Percentiles rank a stretch among this genome's conserved stretches.
Evolutionary conservation across 2,797 vertebrate genomes (phyloP).

Genomic region (Salarias fasciatus): DNA sequence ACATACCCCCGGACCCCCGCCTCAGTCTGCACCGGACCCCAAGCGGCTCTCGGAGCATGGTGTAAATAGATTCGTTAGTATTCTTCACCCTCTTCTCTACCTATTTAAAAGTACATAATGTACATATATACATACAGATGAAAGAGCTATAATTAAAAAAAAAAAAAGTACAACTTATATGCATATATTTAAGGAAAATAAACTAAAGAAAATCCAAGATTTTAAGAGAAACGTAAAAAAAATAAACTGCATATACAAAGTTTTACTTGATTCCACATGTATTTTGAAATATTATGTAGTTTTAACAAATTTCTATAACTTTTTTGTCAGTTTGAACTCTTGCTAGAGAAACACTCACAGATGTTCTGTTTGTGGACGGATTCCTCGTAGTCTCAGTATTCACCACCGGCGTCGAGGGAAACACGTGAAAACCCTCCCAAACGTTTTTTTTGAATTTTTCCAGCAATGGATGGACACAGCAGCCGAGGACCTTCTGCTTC

Average conservation of each 20-base stretch:
- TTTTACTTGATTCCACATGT: slow-evolving; percentile 79
- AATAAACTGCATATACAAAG: slow-evolving; percentile 66
- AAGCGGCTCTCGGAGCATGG: slow-evolving; percentile 93
- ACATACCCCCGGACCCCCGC: slow-evolving; percentile 91
- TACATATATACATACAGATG: slow-evolving; percentile 82
- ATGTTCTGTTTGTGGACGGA: slow-evolving; percentile 49
- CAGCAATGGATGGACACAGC: slow-evolving; percentile 40
- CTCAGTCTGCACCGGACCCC: slow-evolving; percentile 92
- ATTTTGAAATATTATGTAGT: slow-evolving; percentile 86
- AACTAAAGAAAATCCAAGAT: slow-evolving; percentile 53
- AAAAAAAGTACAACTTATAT: slow-evolving; percentile 74
- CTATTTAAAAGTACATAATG: slow-evolving; percentile 74
- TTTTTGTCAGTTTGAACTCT: slow-evolving; percentile 80
- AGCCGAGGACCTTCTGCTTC: slow-evolving; percentile 47
- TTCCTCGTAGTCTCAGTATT: slow-evolving; percentile 48
- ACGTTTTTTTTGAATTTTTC: slow-evolving; percentile 32
- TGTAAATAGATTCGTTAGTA: slow-evolving; percentile 80
- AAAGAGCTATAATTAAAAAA: slow-evolving; percentile 75
- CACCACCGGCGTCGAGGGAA: slow-evolving; percentile 40
- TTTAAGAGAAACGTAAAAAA: slow-evolving; percentile 69
- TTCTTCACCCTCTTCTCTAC: slow-evolving; percentile 28
- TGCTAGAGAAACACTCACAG: slow-evolving; percentile 49
- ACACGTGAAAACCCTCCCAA: slow-evolving; percentile 31
- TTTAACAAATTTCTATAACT: slow-evolving; percentile 85
- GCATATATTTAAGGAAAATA: slow-evolving; percentile 81